Base-by-base conservation (phyloP, 1,140 invertebrate genomes). In the Adelges cooleyi region DNA sequence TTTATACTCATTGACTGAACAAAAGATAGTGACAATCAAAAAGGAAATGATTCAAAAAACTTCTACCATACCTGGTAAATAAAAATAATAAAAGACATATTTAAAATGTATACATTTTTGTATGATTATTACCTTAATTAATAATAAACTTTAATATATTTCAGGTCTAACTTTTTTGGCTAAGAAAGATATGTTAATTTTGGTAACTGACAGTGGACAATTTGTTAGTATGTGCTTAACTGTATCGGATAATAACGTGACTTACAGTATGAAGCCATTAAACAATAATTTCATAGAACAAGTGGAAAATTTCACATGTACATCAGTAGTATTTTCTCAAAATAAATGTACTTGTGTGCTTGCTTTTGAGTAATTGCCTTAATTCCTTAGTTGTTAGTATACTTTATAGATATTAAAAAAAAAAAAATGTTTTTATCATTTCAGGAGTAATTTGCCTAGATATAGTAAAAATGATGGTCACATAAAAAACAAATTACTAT, bases 401-500 rank as follows among this genome's bases (percentile, higher is more conserved):
- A n/a, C n/a, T n/a, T n/a, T n/a, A n/a, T n/a, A n/a, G n/a, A n/a
- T n/a, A n/a, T n/a, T n/a, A n/a, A n/a, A n/a, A n/a, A n/a, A n/a
- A n/a, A n/a, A n/a, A n/a, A n/a, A n/a, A n/a, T n/a, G n/a, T n/a
- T n/a, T n/a, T n/a, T n/a, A n/a, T n/a, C 27, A 59, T 46, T 62
- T 27, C 17, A 62, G 56, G 6, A 29, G 25, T 23, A 62, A 62
- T 6, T 20, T 48, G n/a, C 23, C 40, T 29, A 62, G 22, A 15
- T 62, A 62, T 29, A 48, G 56, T 48, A 62, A 62, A 27, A 62
- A 62, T 29, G 56, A 62, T 62, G 40, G 38, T 13, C 42, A 46
- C 3, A 18, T 27, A 23, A 62, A 48, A 48, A 62, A 62, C n/a
- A 62, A 62, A 62, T 33, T 62, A 18, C 9, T 62, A 62, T 46